Percentiles rank a stretch among this genome's conserved stretches.
Conservation (phyloP, 2,797 vertebrate genomes). For the Danio jaintianensis region DNA sequence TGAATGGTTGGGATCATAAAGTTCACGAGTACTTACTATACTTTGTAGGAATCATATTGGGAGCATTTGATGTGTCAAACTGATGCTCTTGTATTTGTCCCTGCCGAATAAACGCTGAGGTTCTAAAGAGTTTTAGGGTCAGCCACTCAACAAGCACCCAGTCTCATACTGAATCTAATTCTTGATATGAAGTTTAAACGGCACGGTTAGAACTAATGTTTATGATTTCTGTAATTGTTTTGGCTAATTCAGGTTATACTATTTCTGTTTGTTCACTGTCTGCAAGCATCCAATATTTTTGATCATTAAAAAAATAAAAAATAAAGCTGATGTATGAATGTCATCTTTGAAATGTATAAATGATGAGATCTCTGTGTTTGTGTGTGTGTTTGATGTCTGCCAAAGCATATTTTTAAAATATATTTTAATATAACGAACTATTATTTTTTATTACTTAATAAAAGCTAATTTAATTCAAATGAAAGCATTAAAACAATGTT, state of each 20-base stretch:
- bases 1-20: neutral
- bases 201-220: neutral
- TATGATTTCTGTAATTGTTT: neutral
- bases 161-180: conserved; percentile 11
- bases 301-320: conserved; percentile 18
- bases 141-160: neutral
- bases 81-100: neutral
- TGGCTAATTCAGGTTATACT: neutral
- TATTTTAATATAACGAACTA: neutral
- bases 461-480: too few species aligned
- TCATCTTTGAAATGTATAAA: neutral
- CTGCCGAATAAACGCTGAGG: neutral
- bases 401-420: neutral
- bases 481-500: too few species aligned
- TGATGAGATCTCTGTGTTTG: neutral
- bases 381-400: neutral
- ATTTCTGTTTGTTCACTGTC: neutral
- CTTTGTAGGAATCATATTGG: neutral
- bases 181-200: neutral
- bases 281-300: neutral
- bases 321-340: neutral
- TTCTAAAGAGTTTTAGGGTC: neutral
- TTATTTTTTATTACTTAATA: too few species aligned
- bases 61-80: neutral
- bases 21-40: neutral